These are phyloP conservation scores for Odontocolon sp. DNA, from an alignment of 2,888 invertebrate species.

Conservation along the genomic window DNA sequence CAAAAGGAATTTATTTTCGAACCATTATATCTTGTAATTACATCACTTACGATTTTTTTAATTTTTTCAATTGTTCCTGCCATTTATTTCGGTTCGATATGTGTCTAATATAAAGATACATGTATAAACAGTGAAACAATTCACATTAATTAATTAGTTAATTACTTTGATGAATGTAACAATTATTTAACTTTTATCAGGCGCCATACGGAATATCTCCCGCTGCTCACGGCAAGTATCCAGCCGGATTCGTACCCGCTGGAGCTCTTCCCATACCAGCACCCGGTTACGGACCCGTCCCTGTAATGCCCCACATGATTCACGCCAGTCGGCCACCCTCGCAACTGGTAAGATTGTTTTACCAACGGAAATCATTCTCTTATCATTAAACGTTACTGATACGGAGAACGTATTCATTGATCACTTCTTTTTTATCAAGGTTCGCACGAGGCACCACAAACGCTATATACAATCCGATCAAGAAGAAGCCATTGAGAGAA, in stretches of 20 bases:
- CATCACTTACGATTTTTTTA: no score
- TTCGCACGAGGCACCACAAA: slow-evolving; percentile 72
- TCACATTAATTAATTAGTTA: no score
- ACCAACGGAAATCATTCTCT: background rate
- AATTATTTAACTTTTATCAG: slow-evolving; percentile 61
- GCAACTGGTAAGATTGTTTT: slow-evolving; percentile 71
- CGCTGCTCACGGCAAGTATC: slow-evolving; percentile 70
- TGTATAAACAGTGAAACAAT: no score
- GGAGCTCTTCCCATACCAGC: slow-evolving; percentile 72
- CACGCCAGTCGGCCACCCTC: slow-evolving; percentile 71
- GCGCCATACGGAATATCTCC: slow-evolving; percentile 73
- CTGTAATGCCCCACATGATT: slow-evolving; percentile 74
- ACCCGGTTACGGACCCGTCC: slow-evolving; percentile 72
- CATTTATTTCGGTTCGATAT: no score
- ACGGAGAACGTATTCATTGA: background rate
- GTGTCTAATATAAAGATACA: no score
- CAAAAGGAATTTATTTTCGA: no score
- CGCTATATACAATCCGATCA: slow-evolving; percentile 69
- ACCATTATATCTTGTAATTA: no score
- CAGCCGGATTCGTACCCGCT: slow-evolving; percentile 73
- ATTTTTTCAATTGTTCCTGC: no score
- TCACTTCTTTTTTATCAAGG: slow-evolving; percentile 54
- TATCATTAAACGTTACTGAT: background rate
- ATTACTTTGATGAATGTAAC: no score
- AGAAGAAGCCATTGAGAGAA: slow-evolving; percentile 66